phyloP scores from a whole-genome alignment of 2,888 invertebrate species.

The Nesidiocoris tenuis region DNA sequence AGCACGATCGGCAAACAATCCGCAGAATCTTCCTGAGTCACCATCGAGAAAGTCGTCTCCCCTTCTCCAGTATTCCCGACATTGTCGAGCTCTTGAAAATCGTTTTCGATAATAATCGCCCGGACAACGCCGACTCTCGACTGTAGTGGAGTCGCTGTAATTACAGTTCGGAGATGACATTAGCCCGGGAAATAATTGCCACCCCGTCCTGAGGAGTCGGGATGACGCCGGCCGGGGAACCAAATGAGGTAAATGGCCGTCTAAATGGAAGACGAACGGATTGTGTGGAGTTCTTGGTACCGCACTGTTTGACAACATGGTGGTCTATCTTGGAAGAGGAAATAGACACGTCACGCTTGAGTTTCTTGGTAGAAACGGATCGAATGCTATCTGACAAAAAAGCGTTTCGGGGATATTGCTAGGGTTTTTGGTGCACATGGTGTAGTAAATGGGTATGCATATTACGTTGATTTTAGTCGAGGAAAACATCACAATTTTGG shows the following conservation, averaged over 20 bases:
- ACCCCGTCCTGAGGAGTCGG: not conserved
- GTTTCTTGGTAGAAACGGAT: too few species aligned
- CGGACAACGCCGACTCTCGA: not conserved
- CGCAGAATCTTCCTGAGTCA: too few species aligned
- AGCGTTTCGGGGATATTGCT: too few species aligned
- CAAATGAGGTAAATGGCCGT: not conserved
- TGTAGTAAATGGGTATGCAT: too few species aligned
- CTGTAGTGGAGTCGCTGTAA: not conserved
- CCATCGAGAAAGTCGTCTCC: not conserved
- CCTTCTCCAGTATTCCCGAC: not conserved
- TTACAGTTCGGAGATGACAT: not conserved
- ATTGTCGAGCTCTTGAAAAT: not conserved
- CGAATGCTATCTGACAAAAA: too few species aligned
- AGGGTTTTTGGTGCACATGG: too few species aligned
- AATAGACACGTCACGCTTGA: too few species aligned
- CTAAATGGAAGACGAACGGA: not conserved
- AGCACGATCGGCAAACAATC: too few species aligned
- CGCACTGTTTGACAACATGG: not conserved
- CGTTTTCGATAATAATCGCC: not conserved
- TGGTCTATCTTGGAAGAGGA: not conserved
- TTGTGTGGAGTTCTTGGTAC: not conserved
- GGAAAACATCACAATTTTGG: too few species aligned
- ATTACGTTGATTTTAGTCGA: too few species aligned
- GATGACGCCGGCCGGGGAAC: not conserved
- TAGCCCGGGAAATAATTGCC: not conserved